Evolutionary conservation across 2,113 vertebrate genomes (phyloP).

Genomic region (Nothocercus nigrocapillus): DNA sequence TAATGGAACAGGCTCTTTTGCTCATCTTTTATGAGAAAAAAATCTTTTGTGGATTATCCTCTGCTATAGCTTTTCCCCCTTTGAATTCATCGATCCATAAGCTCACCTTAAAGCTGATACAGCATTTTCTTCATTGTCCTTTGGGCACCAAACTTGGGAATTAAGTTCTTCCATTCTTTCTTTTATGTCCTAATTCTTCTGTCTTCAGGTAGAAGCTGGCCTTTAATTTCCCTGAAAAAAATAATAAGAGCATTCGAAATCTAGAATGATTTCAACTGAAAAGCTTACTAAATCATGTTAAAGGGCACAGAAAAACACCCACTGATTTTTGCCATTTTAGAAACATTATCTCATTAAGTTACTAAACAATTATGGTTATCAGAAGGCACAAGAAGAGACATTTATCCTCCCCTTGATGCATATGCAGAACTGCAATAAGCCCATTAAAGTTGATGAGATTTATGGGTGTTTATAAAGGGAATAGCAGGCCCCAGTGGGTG

Average conservation of each 20-base stretch:
- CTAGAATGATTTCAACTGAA: not conserved
- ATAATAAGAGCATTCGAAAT: not conserved
- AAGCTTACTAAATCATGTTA: slow-evolving; percentile 19
- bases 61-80: not conserved
- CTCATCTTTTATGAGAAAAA: not conserved
- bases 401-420: slow-evolving; percentile 39
- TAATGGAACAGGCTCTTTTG: not conserved
- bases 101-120: not conserved
- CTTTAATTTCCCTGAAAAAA: not conserved
- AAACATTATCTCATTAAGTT: slow-evolving; percentile 59
- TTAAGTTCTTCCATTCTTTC: not conserved
- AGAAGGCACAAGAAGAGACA: slow-evolving; percentile 23
- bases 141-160: not conserved
- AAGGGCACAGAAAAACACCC: not conserved
- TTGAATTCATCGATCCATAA: not conserved
- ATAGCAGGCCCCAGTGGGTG: slow-evolving; percentile 29
- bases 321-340: slow-evolving; percentile 38
- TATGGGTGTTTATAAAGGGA: slow-evolving; percentile 35
- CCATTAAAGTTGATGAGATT: slow-evolving; percentile 47
- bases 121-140: not conserved
- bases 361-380: slow-evolving; percentile 47
- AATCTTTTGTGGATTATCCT: not conserved
- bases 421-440: slow-evolving; percentile 36
- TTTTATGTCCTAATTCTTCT: not conserved
- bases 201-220: not conserved